Percentiles rank a stretch among this genome's conserved stretches.
Conservation (phyloP, 2,113 vertebrate genomes). For the Bos indicus region DNA sequence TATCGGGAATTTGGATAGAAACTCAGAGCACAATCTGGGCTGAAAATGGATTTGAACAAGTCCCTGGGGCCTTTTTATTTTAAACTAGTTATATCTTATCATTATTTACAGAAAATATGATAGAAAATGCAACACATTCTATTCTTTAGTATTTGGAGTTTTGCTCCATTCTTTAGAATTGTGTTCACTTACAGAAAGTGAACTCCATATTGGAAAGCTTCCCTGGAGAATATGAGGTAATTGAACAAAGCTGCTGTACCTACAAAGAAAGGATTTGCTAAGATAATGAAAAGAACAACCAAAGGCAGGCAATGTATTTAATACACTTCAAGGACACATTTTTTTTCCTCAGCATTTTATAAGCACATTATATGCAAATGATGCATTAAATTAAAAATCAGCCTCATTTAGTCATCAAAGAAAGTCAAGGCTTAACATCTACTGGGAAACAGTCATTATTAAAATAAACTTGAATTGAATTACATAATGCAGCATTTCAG, state of each 20-base stretch:
- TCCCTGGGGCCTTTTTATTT: not conserved
- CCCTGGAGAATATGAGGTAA: not conserved
- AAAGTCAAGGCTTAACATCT: not conserved
- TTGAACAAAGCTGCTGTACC: not conserved
- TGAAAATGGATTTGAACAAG: not conserved
- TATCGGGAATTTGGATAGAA: not conserved
- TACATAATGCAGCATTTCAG: not conserved
- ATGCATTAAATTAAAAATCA: conserved; percentile 21
- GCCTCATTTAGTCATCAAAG: not conserved
- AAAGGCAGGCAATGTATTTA: not conserved
- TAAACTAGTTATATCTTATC: not conserved
- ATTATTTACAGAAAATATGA: not conserved
- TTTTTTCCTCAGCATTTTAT: not conserved
- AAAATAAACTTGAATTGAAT: conserved; percentile 19
- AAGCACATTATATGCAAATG: not conserved
- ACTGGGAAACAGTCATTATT: not conserved
- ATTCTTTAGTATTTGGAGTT: not conserved
- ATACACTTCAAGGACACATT: not conserved
- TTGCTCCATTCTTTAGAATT: not conserved
- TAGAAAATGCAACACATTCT: not conserved
- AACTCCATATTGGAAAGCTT: not conserved
- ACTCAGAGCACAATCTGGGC: not conserved
- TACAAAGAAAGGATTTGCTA: conserved; percentile 2
- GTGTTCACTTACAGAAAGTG: not conserved
- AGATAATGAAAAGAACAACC: not conserved